Base-by-base conservation (phyloP, 2,797 vertebrate genomes). In the Rhinoraja longicauda region DNA sequence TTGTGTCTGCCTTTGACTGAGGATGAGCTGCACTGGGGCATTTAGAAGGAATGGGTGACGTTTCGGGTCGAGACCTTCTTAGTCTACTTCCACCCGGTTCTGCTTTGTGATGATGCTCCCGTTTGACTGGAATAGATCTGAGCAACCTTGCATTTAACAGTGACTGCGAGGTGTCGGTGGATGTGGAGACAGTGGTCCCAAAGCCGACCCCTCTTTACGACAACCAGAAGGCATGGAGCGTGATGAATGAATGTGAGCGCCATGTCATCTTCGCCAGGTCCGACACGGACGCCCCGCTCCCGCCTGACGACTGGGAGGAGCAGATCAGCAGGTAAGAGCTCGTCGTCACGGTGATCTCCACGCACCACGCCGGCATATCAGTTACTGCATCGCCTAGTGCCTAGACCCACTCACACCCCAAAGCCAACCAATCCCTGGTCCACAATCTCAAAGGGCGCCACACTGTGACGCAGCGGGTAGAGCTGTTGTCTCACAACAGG, bases 221-320 rank as follows among this genome's bases (percentile, higher is more conserved):
- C 95, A 99, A 99, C 94, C 98, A 99, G 93, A 99, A 99, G 95
- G 99, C 99, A 0, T 97, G 97, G 0, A 98, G 97, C 24, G 98
- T 99, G 94, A 99, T 99, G 99, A 99, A 98, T 7, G 99, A 99
- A 95, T 99, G 99, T 84, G 98, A 99, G 93, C 96, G 99, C 0
- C 99, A 99, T 0, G 99, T 99, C 21, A 97, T 99, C 94, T 99
- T 99, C 4, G 99, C 98, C 73, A 98, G 99, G 91, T 99, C 99
- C 0, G 97, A 98, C 0, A 98, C 98, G 0, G 99, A 99, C 1
- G 98, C 98, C 17, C 98, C 98, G 0, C 97, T 97, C 0, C 98
- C 99, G 0, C 98, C 99, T 0, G 99, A 99, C 2, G 98, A 99
- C 96, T 99, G 98, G 98, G 99, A 99, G 94, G 99, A 99, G 76